Evolutionary conservation across 1,140 invertebrate genomes (phyloP), one percentile per base, ranked within the genome.

Genomic region (Drosophila mauritiana): DNA sequence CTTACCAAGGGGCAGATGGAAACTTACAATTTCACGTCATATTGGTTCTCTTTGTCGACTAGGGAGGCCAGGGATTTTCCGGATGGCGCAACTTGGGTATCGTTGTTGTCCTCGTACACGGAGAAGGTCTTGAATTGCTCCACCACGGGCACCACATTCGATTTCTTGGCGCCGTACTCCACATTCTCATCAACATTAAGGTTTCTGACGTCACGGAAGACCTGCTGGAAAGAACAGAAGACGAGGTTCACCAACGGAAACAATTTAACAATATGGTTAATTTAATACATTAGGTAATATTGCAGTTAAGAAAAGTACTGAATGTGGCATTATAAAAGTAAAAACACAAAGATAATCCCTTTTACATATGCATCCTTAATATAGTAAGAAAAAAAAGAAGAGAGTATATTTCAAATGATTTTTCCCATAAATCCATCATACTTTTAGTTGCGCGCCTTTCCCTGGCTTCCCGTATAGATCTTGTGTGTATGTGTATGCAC

Each of bases 61-160:
- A 49, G 31, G 3, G 40, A 75, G 10, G 48, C 15, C 34, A 65
- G 13, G 0, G 52, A 15, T 15, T 77, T 77, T n/a, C 31, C 63
- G 1, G 73, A 55, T 27, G 65, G 15, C 7, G 49, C 51, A 39
- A 77, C 69, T 46, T 88, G 72, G 37, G 84, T 88, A 59, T 84
- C 80, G 13, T 22, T 85, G 73, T 94, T 94, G 79, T 96, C 95
- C 92, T 96, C 95, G 62, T 96, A 96, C 12, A 96, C 95, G 73
- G 95, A 96, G 77, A 96, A 95, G 13, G 94, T 94, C 90, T 95
- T 94, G 92, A 96, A 96, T 79, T 95, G 94, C 48, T 94, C 94
- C 67, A 84, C 80, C 63, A 95, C 94, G 27, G 94, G 81, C 40
- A 85, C 92, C 45, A 80, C 80, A 13, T 65, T 89, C 0, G 80